These are phyloP conservation scores for Halichoeres trimaculatus DNA, from an alignment of 2,113 vertebrate genomes.

Conservation along the genomic window DNA sequence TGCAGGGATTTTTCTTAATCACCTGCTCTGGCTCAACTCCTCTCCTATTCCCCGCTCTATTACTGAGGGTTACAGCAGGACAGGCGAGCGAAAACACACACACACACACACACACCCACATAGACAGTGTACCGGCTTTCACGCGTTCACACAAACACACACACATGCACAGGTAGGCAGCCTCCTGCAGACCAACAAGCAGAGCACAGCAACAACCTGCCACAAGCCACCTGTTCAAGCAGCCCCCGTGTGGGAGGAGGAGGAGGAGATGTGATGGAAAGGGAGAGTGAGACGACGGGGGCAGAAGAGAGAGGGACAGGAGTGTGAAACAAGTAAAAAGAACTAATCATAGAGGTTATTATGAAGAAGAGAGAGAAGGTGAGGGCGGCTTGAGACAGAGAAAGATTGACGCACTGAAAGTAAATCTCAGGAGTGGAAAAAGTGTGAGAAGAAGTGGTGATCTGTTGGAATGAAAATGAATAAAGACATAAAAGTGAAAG, in stretches of 20 bases:
- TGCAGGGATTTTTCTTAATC: slow-evolving; percentile 79
- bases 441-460: too few species aligned
- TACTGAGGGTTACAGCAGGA: slow-evolving; percentile 66
- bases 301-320: slow-evolving; percentile 30
- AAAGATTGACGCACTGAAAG: slow-evolving; percentile 24
- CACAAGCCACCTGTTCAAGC: slow-evolving; percentile 75
- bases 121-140: not conserved
- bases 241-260: slow-evolving; percentile 39
- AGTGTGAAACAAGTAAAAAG: slow-evolving; percentile 51
- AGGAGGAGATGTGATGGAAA: slow-evolving; percentile 52
- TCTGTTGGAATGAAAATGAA: slow-evolving; percentile 8
- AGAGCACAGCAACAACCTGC: slow-evolving; percentile 74
- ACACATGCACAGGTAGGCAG: slow-evolving; percentile 41
- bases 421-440: not conserved
- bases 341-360: slow-evolving; percentile 59
- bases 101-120: slow-evolving; percentile 36
- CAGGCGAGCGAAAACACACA: slow-evolving; percentile 43
- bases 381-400: slow-evolving; percentile 8
- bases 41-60: slow-evolving; percentile 74
- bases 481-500: not conserved
- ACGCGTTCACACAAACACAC: slow-evolving; percentile 7
- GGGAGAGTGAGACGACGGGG: slow-evolving; percentile 33
- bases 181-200: slow-evolving; percentile 72
- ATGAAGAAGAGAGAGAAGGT: slow-evolving; percentile 30
- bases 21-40: slow-evolving; percentile 71